phyloP scores from a whole-genome alignment of 2,113 vertebrate genomes.

The Pampusana beccarii region DNA sequence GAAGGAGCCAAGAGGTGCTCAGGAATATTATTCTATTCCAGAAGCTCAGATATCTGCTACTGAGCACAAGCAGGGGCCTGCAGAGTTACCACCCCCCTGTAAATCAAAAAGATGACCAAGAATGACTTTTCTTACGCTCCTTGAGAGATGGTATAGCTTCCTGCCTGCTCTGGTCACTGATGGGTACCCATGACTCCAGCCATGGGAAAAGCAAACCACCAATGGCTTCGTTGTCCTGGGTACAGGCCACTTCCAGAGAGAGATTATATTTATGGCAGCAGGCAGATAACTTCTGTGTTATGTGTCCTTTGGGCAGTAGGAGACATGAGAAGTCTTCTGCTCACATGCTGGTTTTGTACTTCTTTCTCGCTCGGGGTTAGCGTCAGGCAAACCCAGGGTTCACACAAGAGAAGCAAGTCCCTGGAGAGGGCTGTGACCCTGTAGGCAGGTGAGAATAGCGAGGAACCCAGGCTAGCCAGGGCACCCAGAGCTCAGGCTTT shows the following conservation, averaged over 20 bases:
- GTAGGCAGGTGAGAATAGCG: neutral
- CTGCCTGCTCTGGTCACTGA: neutral
- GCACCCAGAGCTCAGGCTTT: neutral
- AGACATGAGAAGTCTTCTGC: neutral
- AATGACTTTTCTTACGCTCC: neutral
- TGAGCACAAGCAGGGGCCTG: neutral
- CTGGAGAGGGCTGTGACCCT: neutral
- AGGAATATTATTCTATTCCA: conserved; percentile 72
- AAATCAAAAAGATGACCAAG: neutral
- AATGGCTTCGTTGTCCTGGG: neutral
- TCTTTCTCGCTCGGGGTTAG: neutral
- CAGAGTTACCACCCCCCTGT: neutral
- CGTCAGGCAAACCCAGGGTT: neutral
- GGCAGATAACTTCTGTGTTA: neutral
- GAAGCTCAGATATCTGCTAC: neutral
- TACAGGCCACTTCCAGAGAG: neutral
- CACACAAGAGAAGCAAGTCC: neutral
- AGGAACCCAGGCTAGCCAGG: neutral
- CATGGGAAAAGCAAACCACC: neutral
- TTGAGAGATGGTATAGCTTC: neutral
- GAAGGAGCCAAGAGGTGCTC: neutral
- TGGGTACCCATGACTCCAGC: neutral
- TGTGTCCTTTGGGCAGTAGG: neutral
- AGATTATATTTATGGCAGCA: neutral
- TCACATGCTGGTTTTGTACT: neutral